phyloP scores from a whole-genome alignment of 1,140 invertebrate genomes.

The Colletes latitarsis region DNA sequence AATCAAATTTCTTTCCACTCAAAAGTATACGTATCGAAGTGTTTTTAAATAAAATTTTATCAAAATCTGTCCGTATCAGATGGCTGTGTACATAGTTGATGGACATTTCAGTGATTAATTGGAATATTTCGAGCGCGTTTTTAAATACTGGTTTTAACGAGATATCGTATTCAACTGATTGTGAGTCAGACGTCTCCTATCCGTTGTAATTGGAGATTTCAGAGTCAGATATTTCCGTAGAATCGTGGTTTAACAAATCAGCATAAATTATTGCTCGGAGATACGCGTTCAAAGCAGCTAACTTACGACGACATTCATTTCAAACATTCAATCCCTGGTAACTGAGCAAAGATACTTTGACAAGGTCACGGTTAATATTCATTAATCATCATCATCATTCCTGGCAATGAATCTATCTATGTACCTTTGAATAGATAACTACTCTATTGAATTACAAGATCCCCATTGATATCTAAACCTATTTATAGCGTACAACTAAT shows the following conservation, averaged over 20 bases:
- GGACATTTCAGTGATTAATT: not conserved
- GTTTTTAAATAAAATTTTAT: too few species aligned
- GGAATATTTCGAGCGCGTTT: not conserved
- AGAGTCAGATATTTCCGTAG: not conserved
- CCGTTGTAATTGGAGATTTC: not conserved
- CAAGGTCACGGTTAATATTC: constrained; percentile 27
- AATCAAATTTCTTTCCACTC: too few species aligned
- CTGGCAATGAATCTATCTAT: not conserved
- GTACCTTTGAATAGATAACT: not conserved
- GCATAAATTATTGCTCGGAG: not conserved
- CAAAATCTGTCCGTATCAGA: too few species aligned
- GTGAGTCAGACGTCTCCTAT: not conserved
- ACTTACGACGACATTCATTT: too few species aligned
- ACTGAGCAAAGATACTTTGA: not conserved
- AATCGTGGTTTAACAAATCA: not conserved
- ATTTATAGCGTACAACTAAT: too few species aligned
- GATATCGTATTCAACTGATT: not conserved
- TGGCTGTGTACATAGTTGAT: too few species aligned
- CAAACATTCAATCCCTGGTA: not conserved
- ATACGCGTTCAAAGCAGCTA: not conserved
- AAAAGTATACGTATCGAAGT: too few species aligned
- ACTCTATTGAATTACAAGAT: not conserved
- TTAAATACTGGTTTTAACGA: not conserved
- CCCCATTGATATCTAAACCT: not conserved
- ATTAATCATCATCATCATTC: constrained; percentile 35